Percentiles rank a stretch among this genome's conserved stretches.
These are phyloP conservation scores for Busseola fusca DNA, from an alignment of 2,888 invertebrate genomes.

Conservation along the genomic window DNA sequence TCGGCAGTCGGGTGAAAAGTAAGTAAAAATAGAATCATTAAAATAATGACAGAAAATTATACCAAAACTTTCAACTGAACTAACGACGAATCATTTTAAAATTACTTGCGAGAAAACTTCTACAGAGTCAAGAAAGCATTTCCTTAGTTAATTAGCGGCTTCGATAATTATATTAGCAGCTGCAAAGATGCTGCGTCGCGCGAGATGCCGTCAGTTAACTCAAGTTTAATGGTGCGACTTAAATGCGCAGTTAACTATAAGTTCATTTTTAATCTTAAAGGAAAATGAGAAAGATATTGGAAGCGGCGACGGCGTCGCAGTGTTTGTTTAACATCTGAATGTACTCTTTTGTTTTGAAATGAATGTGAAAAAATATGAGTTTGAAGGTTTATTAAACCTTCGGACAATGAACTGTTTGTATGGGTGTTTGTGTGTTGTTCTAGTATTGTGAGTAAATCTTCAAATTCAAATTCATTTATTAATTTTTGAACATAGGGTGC, in stretches of 20 bases:
- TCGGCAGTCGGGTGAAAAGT: too few species aligned
- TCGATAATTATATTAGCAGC: conserved; percentile 53
- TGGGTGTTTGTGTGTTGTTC: conserved; percentile 7
- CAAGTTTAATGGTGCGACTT: conserved; percentile 51
- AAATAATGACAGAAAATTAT: conserved; percentile 35
- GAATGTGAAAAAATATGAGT: neutral
- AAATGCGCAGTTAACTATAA: conserved; percentile 39
- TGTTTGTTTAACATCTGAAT: conserved; percentile 11
- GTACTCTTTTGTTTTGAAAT: conserved; percentile 14
- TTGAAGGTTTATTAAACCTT: conserved; percentile 4
- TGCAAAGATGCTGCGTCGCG: conserved; percentile 44
- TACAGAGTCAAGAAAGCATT: conserved; percentile 49
- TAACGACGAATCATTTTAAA: conserved; percentile 39
- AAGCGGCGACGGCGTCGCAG: neutral
- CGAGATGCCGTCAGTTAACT: conserved; percentile 44
- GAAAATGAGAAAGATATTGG: conserved; percentile 15
- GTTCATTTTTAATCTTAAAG: conserved; percentile 26
- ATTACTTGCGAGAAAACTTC: conserved; percentile 46
- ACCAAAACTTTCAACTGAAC: conserved; percentile 19
- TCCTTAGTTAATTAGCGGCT: conserved; percentile 55
- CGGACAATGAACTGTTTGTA: conserved; percentile 15
- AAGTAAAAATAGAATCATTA: conserved; percentile 21
- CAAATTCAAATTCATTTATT: too few species aligned
- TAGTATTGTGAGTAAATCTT: conserved; percentile 16
- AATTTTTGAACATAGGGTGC: too few species aligned